Evolutionary conservation across 2,888 invertebrate species (phyloP).

Genomic region (Torymus tubicola): DNA sequence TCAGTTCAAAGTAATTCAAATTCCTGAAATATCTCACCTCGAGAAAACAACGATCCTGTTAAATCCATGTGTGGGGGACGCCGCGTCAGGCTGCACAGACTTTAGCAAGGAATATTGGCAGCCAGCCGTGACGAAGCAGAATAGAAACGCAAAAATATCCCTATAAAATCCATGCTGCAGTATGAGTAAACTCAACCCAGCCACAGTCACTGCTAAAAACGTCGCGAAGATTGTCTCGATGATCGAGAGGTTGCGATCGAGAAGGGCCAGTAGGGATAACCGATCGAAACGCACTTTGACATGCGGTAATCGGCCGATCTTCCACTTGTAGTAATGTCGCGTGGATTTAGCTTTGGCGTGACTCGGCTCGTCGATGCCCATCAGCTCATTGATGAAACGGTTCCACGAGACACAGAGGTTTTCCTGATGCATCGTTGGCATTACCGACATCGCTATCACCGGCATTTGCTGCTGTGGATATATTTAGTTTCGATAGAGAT

Average conservation of each 20-base stretch:
- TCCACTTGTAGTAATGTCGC: slow-evolving; percentile 86
- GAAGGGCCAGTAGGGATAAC: slow-evolving; percentile 91
- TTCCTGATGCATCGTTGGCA: slow-evolving; percentile 78
- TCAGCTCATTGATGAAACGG: slow-evolving; percentile 77
- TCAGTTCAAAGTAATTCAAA: too few species aligned
- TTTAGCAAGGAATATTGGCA: slow-evolving; percentile 98
- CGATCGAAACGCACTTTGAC: slow-evolving; percentile 95
- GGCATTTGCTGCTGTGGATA: not conserved
- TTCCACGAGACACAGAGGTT: slow-evolving; percentile 76
- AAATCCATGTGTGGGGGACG: slow-evolving; percentile 98
- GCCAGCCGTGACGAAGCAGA: slow-evolving; percentile 98
- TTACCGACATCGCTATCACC: slow-evolving; percentile 64
- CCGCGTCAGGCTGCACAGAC: slow-evolving; percentile 99
- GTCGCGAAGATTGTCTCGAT: slow-evolving; percentile 90
- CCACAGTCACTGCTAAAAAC: slow-evolving; percentile 89
- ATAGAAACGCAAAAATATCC: slow-evolving; percentile 94
- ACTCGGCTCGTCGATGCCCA: slow-evolving; percentile 79
- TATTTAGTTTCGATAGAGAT: too few species aligned
- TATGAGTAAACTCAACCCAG: slow-evolving; percentile 89
- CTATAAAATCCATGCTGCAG: slow-evolving; percentile 91
- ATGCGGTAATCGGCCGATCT: slow-evolving; percentile 78
- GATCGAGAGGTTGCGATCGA: slow-evolving; percentile 93
- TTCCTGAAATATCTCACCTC: slow-evolving; percentile 40
- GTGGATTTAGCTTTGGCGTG: slow-evolving; percentile 78
- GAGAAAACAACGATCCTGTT: slow-evolving; percentile 96